Conservation (phyloP, 2,888 invertebrate genomes). For the Hartigia nigra region DNA sequence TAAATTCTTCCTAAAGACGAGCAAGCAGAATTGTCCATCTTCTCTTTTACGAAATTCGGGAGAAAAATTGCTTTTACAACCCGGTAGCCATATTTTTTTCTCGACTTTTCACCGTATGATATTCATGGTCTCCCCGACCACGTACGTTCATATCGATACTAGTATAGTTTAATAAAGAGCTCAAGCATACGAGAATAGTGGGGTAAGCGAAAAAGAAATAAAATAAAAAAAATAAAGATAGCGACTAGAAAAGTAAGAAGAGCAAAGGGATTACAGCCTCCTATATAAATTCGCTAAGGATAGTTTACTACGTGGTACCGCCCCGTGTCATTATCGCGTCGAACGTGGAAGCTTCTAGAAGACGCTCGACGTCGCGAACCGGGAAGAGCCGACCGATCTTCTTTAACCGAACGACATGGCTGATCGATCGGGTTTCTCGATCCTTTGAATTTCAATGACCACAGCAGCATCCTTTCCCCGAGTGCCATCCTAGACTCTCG, state of each 20-base stretch:
- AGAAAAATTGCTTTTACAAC: background rate
- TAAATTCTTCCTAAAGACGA: slow-evolving; percentile 40
- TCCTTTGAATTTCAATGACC: slow-evolving; percentile 26
- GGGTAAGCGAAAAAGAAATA: background rate
- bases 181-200: background rate
- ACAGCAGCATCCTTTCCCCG: background rate
- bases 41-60: background rate
- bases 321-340: slow-evolving; percentile 61
- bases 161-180: background rate
- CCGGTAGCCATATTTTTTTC: background rate
- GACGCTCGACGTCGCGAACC: slow-evolving; percentile 16
- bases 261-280: background rate
- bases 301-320: slow-evolving; percentile 61
- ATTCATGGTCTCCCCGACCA: background rate
- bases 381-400: slow-evolving; percentile 8
- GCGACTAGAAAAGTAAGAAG: background rate
- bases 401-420: background rate
- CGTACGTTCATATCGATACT: background rate
- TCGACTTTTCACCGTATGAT: background rate
- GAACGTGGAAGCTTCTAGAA: slow-evolving; percentile 21
- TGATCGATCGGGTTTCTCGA: slow-evolving; percentile 21
- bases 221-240: background rate
- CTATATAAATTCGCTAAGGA: slow-evolving; percentile 58
- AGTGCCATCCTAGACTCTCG: background rate
- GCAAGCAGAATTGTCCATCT: background rate